These are phyloP conservation scores for Pristionchus entomophagus DNA, from an alignment of 2,888 invertebrate species.

Conservation along the genomic window DNA sequence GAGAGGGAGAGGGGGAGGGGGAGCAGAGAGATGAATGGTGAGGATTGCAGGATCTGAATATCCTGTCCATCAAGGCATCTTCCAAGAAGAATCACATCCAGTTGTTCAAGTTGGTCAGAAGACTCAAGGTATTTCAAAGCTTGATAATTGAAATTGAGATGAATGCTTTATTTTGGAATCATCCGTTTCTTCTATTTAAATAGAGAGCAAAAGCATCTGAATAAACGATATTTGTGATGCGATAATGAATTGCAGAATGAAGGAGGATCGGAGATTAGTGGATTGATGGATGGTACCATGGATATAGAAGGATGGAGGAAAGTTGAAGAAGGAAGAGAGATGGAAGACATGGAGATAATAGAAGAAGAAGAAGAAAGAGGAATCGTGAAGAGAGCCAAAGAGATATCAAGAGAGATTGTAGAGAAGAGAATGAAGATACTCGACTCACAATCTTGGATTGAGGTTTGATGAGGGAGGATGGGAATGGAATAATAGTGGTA, in stretches of 20 bases:
- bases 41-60: conserved; percentile 84
- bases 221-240: neutral
- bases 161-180: neutral
- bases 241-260: neutral
- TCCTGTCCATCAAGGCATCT: conserved; percentile 92
- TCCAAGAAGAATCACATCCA: conserved; percentile 78
- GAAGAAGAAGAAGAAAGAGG: neutral
- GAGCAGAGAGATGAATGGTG: neutral
- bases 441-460: neutral
- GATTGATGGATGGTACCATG: conserved; percentile 56
- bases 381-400: conserved; percentile 13
- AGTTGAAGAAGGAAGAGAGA: neutral
- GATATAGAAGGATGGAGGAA: conserved; percentile 56
- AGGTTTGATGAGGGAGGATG: neutral
- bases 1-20: neutral
- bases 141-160: neutral
- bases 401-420: neutral
- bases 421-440: conserved; percentile 32
- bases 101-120: conserved; percentile 79
- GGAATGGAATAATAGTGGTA: neutral
- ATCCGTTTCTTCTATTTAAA: no score
- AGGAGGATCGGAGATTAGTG: neutral
- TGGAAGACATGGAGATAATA: neutral
- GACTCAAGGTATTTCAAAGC: conserved; percentile 82
- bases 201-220: no score